These are phyloP conservation scores for Melieria crassipennis DNA, from an alignment of 2,888 invertebrate genomes.

Conservation along the genomic window DNA sequence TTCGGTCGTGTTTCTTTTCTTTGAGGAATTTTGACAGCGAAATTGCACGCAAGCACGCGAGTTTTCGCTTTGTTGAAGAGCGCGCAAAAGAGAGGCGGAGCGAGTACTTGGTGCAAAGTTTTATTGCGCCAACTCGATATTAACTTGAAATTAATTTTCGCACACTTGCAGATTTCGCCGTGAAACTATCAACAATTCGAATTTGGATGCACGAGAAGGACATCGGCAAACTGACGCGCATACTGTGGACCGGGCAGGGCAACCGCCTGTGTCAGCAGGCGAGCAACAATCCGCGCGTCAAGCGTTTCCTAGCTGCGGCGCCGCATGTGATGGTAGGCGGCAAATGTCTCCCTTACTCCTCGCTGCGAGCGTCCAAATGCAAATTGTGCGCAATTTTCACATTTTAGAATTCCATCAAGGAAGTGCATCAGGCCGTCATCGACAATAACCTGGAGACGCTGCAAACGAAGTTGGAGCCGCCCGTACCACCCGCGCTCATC, in stretches of 20 bases:
- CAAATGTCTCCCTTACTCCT: background rate
- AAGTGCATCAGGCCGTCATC: conserved; percentile 81
- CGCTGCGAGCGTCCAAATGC: background rate
- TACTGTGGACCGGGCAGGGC: conserved; percentile 92
- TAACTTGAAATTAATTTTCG: conserved; percentile 39
- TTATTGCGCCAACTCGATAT: background rate
- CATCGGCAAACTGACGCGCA: conserved; percentile 84
- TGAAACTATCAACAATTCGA: conserved; percentile 87
- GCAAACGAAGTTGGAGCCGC: conserved; percentile 73
- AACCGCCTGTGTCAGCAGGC: conserved; percentile 83
- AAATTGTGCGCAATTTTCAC: background rate
- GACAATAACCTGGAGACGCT: conserved; percentile 80
- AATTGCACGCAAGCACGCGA: conserved; percentile 57
- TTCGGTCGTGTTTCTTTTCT: background rate
- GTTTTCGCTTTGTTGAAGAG: conserved; percentile 37
- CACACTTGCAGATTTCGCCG: conserved; percentile 73
- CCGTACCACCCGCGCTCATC: conserved; percentile 77
- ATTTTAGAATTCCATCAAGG: conserved; percentile 79
- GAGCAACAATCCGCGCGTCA: conserved; percentile 84
- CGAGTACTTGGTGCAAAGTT: conserved; percentile 8
- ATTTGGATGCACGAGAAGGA: conserved; percentile 97
- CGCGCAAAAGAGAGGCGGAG: conserved; percentile 15
- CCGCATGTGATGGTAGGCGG: conserved; percentile 88
- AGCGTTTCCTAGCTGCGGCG: conserved; percentile 89
- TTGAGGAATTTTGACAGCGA: conserved; percentile 22